Evolutionary conservation across 2,888 invertebrate genomes (phyloP).

Genomic region (Aphrophora alni): DNA sequence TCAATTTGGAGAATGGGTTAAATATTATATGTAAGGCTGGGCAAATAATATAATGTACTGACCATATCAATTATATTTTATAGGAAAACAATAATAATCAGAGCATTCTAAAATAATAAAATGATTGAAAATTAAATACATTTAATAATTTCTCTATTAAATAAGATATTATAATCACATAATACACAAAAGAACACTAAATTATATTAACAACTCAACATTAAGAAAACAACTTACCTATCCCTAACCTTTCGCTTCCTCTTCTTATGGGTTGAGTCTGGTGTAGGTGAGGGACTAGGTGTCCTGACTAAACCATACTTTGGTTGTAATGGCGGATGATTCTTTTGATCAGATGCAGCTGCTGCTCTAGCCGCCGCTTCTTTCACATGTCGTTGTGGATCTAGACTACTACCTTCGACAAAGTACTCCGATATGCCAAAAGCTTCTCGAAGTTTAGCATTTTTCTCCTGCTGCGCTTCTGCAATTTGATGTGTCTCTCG

Average conservation of each 20-base stretch:
- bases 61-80: no score
- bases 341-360: conserved; percentile 55
- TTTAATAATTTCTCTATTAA: no score
- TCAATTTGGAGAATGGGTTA: no score
- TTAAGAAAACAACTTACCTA: conserved; percentile 49
- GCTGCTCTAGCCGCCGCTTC: conserved; percentile 58
- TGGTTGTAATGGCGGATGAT: conserved; percentile 55
- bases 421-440: conserved; percentile 94
- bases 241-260: conserved; percentile 53
- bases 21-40: no score
- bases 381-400: conserved; percentile 74
- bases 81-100: no score
- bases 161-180: no score
- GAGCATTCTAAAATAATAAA: no score
- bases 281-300: conserved; percentile 67
- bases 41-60: no score
- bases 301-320: conserved; percentile 79
- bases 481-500: conserved; percentile 96
- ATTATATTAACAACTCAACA: no score
- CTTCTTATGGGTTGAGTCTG: conserved; percentile 48
- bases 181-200: no score
- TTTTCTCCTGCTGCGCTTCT: conserved; percentile 95
- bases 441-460: conserved; percentile 89
- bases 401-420: conserved; percentile 92
- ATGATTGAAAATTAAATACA: no score